phyloP scores from a whole-genome alignment of 2,113 vertebrate genomes.

The Toxostoma redivivum region DNA sequence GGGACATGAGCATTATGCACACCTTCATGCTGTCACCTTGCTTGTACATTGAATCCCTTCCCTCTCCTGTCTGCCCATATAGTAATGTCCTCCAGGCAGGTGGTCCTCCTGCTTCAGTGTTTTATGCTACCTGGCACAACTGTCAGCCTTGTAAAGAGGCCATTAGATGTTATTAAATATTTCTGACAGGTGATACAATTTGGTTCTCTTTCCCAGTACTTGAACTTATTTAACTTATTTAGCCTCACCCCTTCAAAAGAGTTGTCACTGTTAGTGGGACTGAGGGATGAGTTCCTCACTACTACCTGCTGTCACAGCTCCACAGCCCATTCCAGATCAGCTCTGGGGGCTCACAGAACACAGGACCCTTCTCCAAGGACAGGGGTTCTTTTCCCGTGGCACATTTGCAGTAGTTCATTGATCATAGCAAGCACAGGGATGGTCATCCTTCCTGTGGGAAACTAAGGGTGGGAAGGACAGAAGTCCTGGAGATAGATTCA shows the following conservation, averaged over 20 bases:
- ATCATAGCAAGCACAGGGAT: background rate
- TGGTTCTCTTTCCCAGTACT: background rate
- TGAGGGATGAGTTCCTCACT: background rate
- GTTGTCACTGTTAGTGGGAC: background rate
- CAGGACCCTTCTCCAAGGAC: background rate
- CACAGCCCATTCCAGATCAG: background rate
- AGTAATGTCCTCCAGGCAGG: background rate
- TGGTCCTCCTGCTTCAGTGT: background rate
- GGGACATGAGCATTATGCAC: background rate
- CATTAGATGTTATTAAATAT: background rate
- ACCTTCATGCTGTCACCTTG: background rate
- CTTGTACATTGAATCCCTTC: background rate
- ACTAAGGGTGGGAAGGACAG: background rate
- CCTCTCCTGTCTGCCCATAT: background rate
- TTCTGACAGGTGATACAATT: background rate
- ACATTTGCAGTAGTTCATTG: background rate
- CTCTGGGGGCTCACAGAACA: background rate
- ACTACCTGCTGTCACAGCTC: background rate
- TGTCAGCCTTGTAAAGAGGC: background rate
- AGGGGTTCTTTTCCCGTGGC: background rate
- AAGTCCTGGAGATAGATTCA: background rate
- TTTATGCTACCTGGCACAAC: background rate
- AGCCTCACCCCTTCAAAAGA: background rate
- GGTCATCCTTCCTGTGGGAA: background rate
- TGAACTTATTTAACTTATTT: background rate